A percentile compares a stretch with the other conserved stretches of the same genome.
These are phyloP conservation scores for Digitonthophagus gazella DNA, from an alignment of 2,888 invertebrate species.

Conservation along the genomic window DNA sequence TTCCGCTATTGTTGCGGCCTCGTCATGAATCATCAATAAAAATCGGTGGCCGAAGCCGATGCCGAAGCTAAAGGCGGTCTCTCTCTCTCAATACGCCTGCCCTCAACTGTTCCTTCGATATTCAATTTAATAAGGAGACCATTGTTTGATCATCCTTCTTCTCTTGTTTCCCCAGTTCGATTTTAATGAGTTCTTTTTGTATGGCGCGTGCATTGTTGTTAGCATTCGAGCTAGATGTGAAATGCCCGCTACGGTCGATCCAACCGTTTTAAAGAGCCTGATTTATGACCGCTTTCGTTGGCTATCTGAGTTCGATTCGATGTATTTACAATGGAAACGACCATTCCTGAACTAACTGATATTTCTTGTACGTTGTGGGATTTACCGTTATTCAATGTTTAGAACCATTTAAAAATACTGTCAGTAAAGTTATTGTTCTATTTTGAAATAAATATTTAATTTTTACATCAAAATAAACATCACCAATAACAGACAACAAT, in stretches of 20 bases:
- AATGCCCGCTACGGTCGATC: slow-evolving; percentile 10
- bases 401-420: not conserved
- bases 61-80: not conserved
- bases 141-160: slow-evolving; percentile 9
- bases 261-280: not conserved
- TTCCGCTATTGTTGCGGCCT: slow-evolving; percentile 37
- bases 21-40: slow-evolving; percentile 38
- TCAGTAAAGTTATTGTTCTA: not conserved
- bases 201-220: slow-evolving; percentile 11
- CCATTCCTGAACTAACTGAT: not conserved
- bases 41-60: slow-evolving; percentile 4
- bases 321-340: not conserved
- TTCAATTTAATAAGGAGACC: slow-evolving; percentile 15
- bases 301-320: not conserved
- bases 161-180: slow-evolving; percentile 4
- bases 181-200: slow-evolving; percentile 16
- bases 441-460: too few species aligned
- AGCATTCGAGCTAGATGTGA: slow-evolving; percentile 4
- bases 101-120: slow-evolving; percentile 11
- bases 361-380: not conserved
- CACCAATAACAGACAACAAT: too few species aligned
- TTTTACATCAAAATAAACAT: too few species aligned
- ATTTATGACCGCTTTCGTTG: not conserved
- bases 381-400: not conserved
- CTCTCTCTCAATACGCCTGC: not conserved